Evolutionary conservation across 2,888 invertebrate genomes (phyloP), one percentile per base, ranked within the genome.

Genomic region (Watsonalla binaria): DNA sequence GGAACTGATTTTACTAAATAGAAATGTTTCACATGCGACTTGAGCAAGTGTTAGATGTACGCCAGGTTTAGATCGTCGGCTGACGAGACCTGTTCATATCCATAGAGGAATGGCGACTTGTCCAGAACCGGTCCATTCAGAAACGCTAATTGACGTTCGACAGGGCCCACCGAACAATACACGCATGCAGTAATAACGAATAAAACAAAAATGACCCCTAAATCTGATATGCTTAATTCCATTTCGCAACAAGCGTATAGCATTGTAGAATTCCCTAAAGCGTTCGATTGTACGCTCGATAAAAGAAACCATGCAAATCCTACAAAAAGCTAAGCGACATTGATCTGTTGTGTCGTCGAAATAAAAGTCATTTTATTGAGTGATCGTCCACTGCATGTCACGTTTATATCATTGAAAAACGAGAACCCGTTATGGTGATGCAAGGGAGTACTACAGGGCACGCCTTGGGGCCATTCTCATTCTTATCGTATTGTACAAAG

Each of bases 281-380:
- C 82, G 57, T 84, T 80, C 73, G 74, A 80, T 72, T 69, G 66
- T 62, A 69, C 75, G 62, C 61, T 62, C 66, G 59, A 73, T 68
- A 77, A 67, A 81, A 77, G 81, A 82, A 83, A 86, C 72, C 62
- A 59, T 61, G 68, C 65, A 70, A 77, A 80, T 67, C 66, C 66
- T 57, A 75, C 63, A 80, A 82, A 80, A 78, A 78, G 76, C 57
- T 73, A 76, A 53, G 66, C 79, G 70, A 88, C 80, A 86, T 80
- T 87, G 86, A 82, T 84, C 88, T 84, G 86, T 86, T 80, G 76
- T 75, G 64, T 68, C 68, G 70, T 77, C 61, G 78, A 69, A 82
- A 88, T 89, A 89, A 88, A 89, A 86, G 70, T 78, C 78, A 87
- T 85, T 87, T 87, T 88, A 83, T 83, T 86, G 83, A 85, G 81